phyloP scores from a whole-genome alignment of 2,113 vertebrate species.

The Callospermophilus lateralis region DNA sequence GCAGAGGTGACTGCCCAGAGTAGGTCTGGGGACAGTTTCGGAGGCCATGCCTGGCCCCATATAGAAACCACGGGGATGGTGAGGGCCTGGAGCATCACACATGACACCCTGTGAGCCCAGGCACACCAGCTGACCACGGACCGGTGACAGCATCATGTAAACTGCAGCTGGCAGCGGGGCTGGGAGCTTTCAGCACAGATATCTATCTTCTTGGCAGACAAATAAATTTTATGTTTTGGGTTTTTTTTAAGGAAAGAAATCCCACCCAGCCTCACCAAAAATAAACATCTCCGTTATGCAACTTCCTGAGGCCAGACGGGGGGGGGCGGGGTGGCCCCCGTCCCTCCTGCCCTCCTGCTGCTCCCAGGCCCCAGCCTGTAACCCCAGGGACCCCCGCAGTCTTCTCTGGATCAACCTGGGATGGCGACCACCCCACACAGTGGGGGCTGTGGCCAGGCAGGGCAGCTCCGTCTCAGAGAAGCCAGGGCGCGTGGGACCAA shows the following conservation, averaged over 20 bases:
- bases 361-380: neutral
- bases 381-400: accelerated
- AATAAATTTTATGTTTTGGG: conserved; percentile 69
- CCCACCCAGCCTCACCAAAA: conserved; percentile 73
- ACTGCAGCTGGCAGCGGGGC: conserved; percentile 62
- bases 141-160: neutral
- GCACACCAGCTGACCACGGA: neutral
- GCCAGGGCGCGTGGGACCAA: too few relatives aligned
- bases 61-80: neutral
- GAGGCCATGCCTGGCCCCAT: neutral
- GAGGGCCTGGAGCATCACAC: accelerated
- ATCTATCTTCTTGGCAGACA: conserved; percentile 70
- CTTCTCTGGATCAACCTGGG: neutral
- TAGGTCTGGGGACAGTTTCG: neutral
- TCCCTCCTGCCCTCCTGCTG: neutral
- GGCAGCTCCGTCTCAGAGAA: neutral
- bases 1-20: neutral
- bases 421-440: neutral
- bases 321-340: neutral
- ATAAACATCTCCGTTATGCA: conserved; percentile 67
- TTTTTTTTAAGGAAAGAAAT: conserved; percentile 66
- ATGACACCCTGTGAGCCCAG: neutral
- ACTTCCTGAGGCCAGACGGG: neutral
- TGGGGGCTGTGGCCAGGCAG: neutral
- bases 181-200: conserved; percentile 73